These are phyloP conservation scores for Acanthococcus lagerstroemiae DNA, from an alignment of 2,888 invertebrate genomes.

Conservation along the genomic window DNA sequence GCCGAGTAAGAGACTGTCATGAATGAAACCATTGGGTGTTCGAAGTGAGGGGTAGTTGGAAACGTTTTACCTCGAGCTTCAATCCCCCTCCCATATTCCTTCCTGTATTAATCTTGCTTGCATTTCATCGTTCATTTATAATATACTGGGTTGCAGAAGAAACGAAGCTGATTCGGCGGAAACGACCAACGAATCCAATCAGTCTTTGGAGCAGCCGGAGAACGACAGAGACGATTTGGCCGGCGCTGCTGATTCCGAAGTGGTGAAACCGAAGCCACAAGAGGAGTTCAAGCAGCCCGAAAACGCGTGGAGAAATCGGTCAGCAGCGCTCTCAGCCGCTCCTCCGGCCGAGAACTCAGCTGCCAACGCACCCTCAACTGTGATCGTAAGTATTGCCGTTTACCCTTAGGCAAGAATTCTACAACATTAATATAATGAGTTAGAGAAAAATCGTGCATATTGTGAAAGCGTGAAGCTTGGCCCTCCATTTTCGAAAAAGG, in stretches of 20 bases:
- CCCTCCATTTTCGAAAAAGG: too few species aligned
- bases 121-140: background rate
- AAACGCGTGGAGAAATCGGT: conserved; percentile 15
- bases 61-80: too few species aligned
- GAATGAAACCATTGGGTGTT: too few species aligned
- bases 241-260: background rate
- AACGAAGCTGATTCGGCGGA: conserved; percentile 3
- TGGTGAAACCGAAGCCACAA: background rate
- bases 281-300: background rate
- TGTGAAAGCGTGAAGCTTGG: too few species aligned
- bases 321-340: background rate
- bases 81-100: too few species aligned
- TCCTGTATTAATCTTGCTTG: too few species aligned
- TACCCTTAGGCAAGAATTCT: too few species aligned
- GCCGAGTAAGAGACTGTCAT: too few species aligned
- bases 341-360: background rate
- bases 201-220: background rate
- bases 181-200: conserved; percentile 8
- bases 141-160: background rate
- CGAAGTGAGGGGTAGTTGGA: too few species aligned
- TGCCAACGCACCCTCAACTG: background rate
- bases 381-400: conserved; percentile 26
- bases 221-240: background rate
- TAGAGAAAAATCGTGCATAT: too few species aligned
- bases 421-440: too few species aligned